Evolutionary conservation across 2,888 invertebrate genomes (phyloP).

Genomic region (Scaptomyza caliginosa): DNA sequence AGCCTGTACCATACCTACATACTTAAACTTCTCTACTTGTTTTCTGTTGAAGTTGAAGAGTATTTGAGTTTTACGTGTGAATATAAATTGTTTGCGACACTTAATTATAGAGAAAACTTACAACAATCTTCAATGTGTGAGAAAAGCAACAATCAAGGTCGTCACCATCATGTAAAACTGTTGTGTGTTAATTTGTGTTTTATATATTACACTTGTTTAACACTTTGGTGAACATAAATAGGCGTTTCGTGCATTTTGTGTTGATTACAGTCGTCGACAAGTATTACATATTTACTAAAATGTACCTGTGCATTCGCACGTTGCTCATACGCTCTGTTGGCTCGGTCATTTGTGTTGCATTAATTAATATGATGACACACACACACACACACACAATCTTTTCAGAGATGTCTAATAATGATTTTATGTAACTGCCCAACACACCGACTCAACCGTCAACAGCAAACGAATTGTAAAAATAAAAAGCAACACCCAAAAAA

Average conservation of each 20-base stretch:
- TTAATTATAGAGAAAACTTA: constrained; percentile 34
- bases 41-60: background rate
- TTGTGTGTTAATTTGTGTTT: constrained; percentile 54
- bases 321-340: constrained; percentile 50
- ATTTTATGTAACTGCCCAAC: constrained; percentile 67
- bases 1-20: background rate
- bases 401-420: constrained; percentile 62
- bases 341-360: constrained; percentile 55
- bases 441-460: constrained; percentile 28
- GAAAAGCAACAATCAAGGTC: constrained; percentile 56
- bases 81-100: constrained; percentile 57
- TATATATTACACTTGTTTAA: constrained; percentile 59
- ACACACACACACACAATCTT: constrained; percentile 25
- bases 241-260: constrained; percentile 12
- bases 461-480: constrained; percentile 26
- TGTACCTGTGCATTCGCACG: constrained; percentile 53
- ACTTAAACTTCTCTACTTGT: background rate
- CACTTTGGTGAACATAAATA: constrained; percentile 42
- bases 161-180: constrained; percentile 44
- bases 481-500: constrained; percentile 56
- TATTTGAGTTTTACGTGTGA: constrained; percentile 39
- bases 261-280: constrained; percentile 11
- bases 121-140: constrained; percentile 17
- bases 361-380: constrained; percentile 72
- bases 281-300: background rate